Evolutionary conservation across 2,113 vertebrate genomes (phyloP).

Genomic region (Heptranchias perlo): DNA sequence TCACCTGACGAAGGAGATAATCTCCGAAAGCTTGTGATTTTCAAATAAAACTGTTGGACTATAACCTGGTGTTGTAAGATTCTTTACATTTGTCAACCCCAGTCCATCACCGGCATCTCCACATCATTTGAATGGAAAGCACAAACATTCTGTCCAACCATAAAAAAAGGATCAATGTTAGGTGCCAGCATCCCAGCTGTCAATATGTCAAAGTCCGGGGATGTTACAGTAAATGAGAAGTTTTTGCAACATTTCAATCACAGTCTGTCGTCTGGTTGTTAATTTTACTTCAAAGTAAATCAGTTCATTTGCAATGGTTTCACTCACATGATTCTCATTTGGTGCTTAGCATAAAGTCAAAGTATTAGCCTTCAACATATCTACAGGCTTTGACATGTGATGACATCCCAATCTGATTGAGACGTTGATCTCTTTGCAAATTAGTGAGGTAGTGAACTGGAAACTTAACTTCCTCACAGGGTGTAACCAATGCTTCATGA

Average conservation of each 20-base stretch:
- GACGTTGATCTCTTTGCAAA: neutral
- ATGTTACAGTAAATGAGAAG: neutral
- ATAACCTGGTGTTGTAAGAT: no score
- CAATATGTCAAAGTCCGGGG: neutral
- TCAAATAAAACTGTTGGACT: no score
- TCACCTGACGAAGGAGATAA: no score
- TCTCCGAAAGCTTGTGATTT: no score
- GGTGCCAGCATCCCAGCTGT: neutral
- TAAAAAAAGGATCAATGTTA: neutral
- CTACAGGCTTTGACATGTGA: neutral
- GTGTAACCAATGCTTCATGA: neutral
- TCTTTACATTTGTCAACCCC: no score
- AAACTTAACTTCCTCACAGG: neutral
- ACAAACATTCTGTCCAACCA: neutral
- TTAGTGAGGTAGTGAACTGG: neutral
- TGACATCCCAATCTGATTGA: neutral
- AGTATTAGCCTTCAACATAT: neutral
- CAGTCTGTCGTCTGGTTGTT: neutral
- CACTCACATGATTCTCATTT: neutral
- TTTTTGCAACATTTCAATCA: neutral
- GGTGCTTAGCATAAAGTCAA: neutral
- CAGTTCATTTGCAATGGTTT: neutral
- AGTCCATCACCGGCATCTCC: no score
- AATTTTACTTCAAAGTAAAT: neutral
- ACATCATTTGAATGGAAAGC: no score